Evolutionary conservation across 2,797 vertebrate species (phyloP), one percentile per base, ranked within the genome.

Genomic region (Rhinogobio ventralis): DNA sequence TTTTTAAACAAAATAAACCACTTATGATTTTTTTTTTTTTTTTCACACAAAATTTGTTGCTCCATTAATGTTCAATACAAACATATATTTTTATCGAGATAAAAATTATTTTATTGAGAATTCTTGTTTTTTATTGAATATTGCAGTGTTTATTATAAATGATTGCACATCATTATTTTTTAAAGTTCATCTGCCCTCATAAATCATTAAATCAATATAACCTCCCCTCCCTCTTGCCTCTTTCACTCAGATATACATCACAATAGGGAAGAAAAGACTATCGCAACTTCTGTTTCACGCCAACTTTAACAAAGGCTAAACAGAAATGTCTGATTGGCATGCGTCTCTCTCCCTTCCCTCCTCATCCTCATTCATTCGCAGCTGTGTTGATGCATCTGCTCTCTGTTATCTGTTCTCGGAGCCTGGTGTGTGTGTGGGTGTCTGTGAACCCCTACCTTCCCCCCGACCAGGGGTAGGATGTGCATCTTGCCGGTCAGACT

Each of bases 401-500:
- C 82, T 45, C 68, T 87, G 89, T 81, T 77, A 62, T 86, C 66
- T 66, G 67, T 84, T 81, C 81, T 80, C 23, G 33, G 74, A 71
- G 25, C 64, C 60, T 68, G 84, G 67, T 19, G 77, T 60, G 60
- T 67, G 62, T 9, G 46, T 25, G 25, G 7, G 39, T 51, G 64
- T 33, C 45, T 55, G 60, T n/a, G 28, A 11, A 14, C 39, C 45
- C 72, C 73, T 93, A 99, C 98, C 97, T 98, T 99, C 88, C 98
- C 98, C 78, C 97, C 98, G 79, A 98, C 94, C 67, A 99, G 95
- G 86, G 98, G 97, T 90, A 99, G 94, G 90, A 99, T 97, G 93
- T 99, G 98, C 97, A 99, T 96, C 94, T 99, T 99, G 86, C 98
- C 98, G 0, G 96, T 95, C n/a, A 98, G 95, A 92, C 97, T 96